A percentile compares a stretch with the other conserved stretches of the same genome.
These are phyloP conservation scores for Harlomillsia oculata DNA, from an alignment of 1,140 invertebrate genomes.

Conservation along the genomic window DNA sequence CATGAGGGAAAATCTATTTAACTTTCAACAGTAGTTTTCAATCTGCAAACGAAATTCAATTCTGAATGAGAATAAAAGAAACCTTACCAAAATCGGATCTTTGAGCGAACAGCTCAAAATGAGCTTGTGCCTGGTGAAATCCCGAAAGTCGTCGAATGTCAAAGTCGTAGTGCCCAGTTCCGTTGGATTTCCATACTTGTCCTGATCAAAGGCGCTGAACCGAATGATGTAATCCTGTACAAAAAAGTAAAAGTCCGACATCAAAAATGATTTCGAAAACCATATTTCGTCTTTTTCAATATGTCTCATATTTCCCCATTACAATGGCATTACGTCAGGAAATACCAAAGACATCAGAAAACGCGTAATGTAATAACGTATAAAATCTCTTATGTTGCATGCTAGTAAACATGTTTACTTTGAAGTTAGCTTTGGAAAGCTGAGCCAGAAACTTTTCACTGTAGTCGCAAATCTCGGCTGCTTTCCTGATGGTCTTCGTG, in stretches of 20 bases:
- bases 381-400: too few species aligned
- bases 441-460: conserved; percentile 35
- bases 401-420: conserved; percentile 28
- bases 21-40: too few species aligned
- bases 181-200: conserved; percentile 33
- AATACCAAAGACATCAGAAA: too few species aligned
- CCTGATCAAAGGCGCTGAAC: conserved; percentile 34
- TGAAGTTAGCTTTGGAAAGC: conserved; percentile 29
- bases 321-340: too few species aligned
- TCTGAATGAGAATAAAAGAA: not conserved
- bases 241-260: conserved; percentile 10
- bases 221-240: conserved; percentile 33
- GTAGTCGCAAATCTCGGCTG: conserved; percentile 29
- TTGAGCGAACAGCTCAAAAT: conserved; percentile 34
- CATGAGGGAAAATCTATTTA: too few species aligned
- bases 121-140: conserved; percentile 33
- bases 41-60: too few species aligned
- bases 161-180: conserved; percentile 27
- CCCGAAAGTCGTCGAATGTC: conserved; percentile 35
- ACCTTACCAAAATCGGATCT: conserved; percentile 32
- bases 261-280: too few species aligned
- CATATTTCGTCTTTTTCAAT: too few species aligned
- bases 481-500: conserved; percentile 32
- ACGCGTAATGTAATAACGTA: not conserved
- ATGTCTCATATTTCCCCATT: too few species aligned